Evolutionary conservation across 1,140 invertebrate species (phyloP).

Genomic region (Drosophila simulans): DNA sequence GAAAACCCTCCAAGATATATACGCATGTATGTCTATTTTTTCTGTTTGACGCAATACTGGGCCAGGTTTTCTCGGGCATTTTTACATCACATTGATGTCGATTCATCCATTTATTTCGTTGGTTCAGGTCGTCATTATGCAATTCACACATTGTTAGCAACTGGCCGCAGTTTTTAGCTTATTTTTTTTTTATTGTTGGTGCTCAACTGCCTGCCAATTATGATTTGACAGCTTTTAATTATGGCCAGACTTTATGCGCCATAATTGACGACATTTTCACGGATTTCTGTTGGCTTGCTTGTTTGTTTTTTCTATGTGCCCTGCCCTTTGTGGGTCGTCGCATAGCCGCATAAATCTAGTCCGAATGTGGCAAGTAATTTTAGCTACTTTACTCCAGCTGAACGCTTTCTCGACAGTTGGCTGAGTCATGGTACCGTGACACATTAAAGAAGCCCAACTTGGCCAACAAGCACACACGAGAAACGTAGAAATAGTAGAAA

Average conservation of each 20-base stretch:
- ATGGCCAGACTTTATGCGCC: constrained; percentile 47
- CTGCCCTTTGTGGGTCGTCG: constrained; percentile 46
- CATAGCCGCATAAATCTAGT: constrained; percentile 30
- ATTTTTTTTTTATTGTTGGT: constrained; percentile 7
- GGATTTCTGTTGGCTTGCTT: constrained; percentile 19
- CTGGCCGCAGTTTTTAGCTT: constrained; percentile 8
- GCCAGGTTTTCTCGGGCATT: constrained; percentile 38
- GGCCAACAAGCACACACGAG: background rate
- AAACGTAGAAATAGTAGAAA: background rate
- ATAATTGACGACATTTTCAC: constrained; percentile 75
- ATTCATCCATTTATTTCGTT: constrained; percentile 29
- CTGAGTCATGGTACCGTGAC: constrained; percentile 52
- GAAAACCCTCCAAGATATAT: constrained; percentile 19
- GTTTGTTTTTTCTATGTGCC: constrained; percentile 24
- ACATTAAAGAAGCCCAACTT: constrained; percentile 43
- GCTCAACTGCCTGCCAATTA: constrained; percentile 59
- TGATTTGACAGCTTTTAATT: constrained; percentile 79
- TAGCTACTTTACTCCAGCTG: constrained; percentile 20
- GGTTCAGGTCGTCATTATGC: constrained; percentile 56
- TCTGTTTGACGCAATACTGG: constrained; percentile 29
- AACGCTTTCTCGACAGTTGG: constrained; percentile 49
- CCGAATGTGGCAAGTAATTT: constrained; percentile 24
- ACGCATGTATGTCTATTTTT: background rate
- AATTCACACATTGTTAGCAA: constrained; percentile 77
- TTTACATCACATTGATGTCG: constrained; percentile 44